Evolutionary conservation across 2,888 invertebrate genomes (phyloP).

Genomic region (Plebejus melissa): DNA sequence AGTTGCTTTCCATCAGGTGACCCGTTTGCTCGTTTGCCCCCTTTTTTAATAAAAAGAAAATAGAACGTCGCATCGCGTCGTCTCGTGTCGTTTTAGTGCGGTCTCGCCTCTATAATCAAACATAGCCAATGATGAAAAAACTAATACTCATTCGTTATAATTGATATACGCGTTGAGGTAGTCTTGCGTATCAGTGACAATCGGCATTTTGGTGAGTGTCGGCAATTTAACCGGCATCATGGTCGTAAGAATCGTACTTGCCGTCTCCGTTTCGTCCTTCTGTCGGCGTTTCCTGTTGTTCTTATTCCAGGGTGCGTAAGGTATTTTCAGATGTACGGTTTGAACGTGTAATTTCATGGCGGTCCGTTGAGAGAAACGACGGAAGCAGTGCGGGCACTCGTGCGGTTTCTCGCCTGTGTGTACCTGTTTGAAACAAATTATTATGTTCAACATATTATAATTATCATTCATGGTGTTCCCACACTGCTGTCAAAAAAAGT

Average conservation of each 20-base stretch:
- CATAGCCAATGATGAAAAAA: no score
- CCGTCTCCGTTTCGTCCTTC: conserved; percentile 45
- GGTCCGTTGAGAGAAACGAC: conserved; percentile 69
- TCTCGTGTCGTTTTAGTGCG: no score
- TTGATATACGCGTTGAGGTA: conserved; percentile 38
- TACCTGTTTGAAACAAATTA: conserved; percentile 45
- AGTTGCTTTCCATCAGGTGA: no score
- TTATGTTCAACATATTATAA: not conserved
- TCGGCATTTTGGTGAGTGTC: conserved; percentile 29
- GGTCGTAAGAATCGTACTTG: not conserved
- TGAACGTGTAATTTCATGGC: conserved; percentile 74
- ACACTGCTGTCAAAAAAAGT: no score
- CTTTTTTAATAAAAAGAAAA: no score
- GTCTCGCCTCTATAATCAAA: no score
- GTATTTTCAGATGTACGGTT: conserved; percentile 70
- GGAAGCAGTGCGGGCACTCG: conserved; percentile 68
- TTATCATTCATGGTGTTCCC: no score
- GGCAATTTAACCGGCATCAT: conserved; percentile 25
- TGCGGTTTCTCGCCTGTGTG: conserved; percentile 72
- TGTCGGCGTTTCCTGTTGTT: conserved; percentile 60
- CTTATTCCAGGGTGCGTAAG: conserved; percentile 73
- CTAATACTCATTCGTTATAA: conserved; percentile 31
- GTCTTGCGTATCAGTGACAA: conserved; percentile 26
- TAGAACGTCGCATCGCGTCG: no score
- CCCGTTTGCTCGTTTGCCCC: no score